Evolutionary conservation across 1,140 invertebrate species (phyloP).

Genomic region (Drosophila subobscura): DNA sequence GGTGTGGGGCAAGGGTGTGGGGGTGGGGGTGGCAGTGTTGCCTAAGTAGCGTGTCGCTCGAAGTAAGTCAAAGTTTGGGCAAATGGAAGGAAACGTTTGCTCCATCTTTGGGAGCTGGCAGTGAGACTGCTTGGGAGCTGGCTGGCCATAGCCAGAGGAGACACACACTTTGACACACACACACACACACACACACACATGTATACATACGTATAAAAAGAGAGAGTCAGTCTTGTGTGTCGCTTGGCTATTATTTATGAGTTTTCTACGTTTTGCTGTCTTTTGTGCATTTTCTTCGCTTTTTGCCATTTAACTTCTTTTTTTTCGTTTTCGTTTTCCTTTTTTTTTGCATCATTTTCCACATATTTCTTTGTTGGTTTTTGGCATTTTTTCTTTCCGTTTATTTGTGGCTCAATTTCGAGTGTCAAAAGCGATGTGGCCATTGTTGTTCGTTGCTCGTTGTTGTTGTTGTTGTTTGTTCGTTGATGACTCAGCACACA

Average conservation of each 20-base stretch:
- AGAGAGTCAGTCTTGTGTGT: slow-evolving; percentile 2
- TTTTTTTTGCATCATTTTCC: slow-evolving; percentile 21
- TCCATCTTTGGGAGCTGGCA: slow-evolving; percentile 1
- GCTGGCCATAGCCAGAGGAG: background rate
- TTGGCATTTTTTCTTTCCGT: slow-evolving; percentile 4
- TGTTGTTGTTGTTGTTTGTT: slow-evolving; percentile 14
- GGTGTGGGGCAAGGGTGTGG: too few species aligned
- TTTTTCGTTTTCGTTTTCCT: slow-evolving; percentile 57
- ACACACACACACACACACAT: slow-evolving; percentile 13
- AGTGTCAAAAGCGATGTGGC: slow-evolving; percentile 59
- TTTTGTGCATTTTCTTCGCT: slow-evolving; percentile 71
- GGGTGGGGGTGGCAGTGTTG: background rate
- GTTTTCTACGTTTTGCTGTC: slow-evolving; percentile 70
- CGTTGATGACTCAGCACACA: slow-evolving; percentile 67
- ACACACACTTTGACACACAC: slow-evolving; percentile 16
- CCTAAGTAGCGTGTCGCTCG: slow-evolving; percentile 46
- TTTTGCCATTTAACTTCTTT: slow-evolving; percentile 70
- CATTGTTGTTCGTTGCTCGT: slow-evolving; percentile 40
- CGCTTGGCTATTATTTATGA: slow-evolving; percentile 69
- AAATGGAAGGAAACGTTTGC: slow-evolving; percentile 44
- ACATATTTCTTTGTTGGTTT: background rate
- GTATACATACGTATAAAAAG: background rate
- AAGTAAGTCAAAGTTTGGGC: slow-evolving; percentile 47
- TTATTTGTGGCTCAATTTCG: slow-evolving; percentile 72
- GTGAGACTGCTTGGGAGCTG: slow-evolving; percentile 2